Percentiles rank a stretch among this genome's conserved stretches.
Conservation (phyloP, 2,888 invertebrate genomes). For the Scaptomyza parva region DNA sequence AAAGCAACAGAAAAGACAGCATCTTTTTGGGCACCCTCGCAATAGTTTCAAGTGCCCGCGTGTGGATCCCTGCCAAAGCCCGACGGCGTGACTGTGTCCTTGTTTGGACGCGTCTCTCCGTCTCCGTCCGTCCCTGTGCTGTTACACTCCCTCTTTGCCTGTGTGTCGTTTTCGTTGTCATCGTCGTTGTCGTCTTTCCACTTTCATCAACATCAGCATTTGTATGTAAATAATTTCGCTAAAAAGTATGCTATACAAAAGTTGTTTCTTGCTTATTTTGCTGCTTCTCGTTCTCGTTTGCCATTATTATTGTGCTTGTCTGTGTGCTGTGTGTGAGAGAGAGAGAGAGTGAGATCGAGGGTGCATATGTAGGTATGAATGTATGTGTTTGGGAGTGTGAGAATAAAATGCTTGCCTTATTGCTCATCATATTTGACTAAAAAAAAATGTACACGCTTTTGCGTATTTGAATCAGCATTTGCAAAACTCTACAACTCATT, state of each 20-base stretch:
- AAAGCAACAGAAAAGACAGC: constrained; percentile 35
- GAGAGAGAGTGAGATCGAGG: no score
- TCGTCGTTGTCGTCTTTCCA: constrained; percentile 49
- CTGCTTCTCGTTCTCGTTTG: constrained; percentile 30
- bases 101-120: constrained; percentile 41
- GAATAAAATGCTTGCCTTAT: constrained; percentile 33
- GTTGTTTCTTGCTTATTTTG: constrained; percentile 49
- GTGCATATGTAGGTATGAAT: constrained; percentile 9
- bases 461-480: constrained; percentile 43
- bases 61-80: constrained; percentile 36
- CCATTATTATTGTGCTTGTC: constrained; percentile 35
- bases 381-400: background rate
- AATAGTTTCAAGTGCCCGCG: constrained; percentile 60
- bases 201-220: constrained; percentile 67
- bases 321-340: constrained; percentile 4
- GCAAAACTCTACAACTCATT: constrained; percentile 43
- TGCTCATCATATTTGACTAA: constrained; percentile 47
- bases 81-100: constrained; percentile 55
- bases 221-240: constrained; percentile 67
- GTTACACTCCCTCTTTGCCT: constrained; percentile 20
- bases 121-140: constrained; percentile 22
- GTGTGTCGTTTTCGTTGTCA: constrained; percentile 14
- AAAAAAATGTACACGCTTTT: constrained; percentile 33
- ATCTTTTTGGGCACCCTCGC: constrained; percentile 52
- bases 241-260: constrained; percentile 62